Evolutionary conservation across 53 echinoderm and acorn worm genomes (phyloP).

Genomic region (Mesocentrotus franciscanus): DNA sequence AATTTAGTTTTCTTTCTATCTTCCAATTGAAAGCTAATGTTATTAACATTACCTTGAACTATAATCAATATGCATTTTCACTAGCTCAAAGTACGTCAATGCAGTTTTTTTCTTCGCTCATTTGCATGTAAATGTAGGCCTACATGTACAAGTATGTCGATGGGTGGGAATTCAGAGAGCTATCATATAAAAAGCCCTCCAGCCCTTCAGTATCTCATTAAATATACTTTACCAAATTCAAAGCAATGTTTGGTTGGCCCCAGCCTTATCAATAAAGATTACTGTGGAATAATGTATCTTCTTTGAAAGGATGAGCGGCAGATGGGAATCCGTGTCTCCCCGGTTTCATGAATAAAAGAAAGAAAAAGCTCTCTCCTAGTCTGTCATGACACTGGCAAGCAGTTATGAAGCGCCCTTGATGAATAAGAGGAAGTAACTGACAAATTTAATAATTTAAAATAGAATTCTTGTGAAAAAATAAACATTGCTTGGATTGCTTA

Average conservation of each 20-base stretch:
- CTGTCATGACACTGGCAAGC: neutral
- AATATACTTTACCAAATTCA: neutral
- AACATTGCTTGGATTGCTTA: too few relatives aligned
- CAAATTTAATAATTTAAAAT: neutral
- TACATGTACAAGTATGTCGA: neutral
- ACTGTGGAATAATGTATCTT: neutral
- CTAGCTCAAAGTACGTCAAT: too few relatives aligned
- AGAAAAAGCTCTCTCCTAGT: neutral
- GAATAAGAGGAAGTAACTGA: neutral
- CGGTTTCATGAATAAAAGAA: neutral
- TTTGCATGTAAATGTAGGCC: neutral
- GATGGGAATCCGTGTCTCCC: neutral
- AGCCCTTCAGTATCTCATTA: neutral
- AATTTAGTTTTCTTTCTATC: too few relatives aligned
- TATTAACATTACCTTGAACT: too few relatives aligned
- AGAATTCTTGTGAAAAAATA: too few relatives aligned
- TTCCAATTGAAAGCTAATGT: too few relatives aligned
- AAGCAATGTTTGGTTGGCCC: neutral
- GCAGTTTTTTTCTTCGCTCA: neutral
- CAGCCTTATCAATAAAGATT: conserved; percentile 7
- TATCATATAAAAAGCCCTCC: neutral
- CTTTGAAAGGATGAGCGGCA: neutral
- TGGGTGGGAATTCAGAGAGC: neutral
- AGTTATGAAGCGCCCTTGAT: neutral
- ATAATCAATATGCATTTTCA: too few relatives aligned